Base-by-base conservation (phyloP, 2,888 invertebrate genomes). In the Parascotia fuliginaria region DNA sequence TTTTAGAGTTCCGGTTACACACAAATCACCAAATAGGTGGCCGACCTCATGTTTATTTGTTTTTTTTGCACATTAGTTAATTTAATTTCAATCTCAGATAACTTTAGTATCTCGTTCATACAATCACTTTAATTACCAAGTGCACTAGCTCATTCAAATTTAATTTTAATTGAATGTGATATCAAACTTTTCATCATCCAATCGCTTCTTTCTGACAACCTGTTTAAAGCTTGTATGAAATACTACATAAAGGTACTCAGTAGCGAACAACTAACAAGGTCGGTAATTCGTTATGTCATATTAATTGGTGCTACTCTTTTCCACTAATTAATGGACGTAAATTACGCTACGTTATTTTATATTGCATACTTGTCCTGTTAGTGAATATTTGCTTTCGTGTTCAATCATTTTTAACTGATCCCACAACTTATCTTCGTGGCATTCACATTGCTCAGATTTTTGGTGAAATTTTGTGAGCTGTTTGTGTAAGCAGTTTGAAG, bases 281-380 rank as follows among this genome's bases (percentile, higher is more conserved):
- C 77, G 67, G 65, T 71, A 68, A 69, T 65, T 62, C 49, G 49
- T 72, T 68, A 60, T 56, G 62, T 72, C 71, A 69, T 58, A 61
- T 66, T 54, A 52, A 56, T 50, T 42, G 55, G 28, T 43, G 59
- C 39, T 46, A 37, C 27, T 36, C 45, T 68, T 66, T 65, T 54
- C 56, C 54, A 54, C 60, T 70, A 70, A 73, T 73, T 69, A 71
- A 65, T 55, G 54, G 60, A 51, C 59, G 59, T 58, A 67, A 66
- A 43, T 50, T 41, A 39, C 45, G 44, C 29, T 28, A 16, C 16
- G 41, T 50, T 41, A 55, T 55, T 59, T 53, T 59, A 54, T 40
- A 46, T 58, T 39, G 54, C 44, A 9, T 58, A 46, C 27, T 9
- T 42, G 28, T 32, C 36, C 9, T 7, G 15, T 29, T 50, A 57